Conservation (phyloP, 2,888 invertebrate species). For the Dryococelus australis region DNA sequence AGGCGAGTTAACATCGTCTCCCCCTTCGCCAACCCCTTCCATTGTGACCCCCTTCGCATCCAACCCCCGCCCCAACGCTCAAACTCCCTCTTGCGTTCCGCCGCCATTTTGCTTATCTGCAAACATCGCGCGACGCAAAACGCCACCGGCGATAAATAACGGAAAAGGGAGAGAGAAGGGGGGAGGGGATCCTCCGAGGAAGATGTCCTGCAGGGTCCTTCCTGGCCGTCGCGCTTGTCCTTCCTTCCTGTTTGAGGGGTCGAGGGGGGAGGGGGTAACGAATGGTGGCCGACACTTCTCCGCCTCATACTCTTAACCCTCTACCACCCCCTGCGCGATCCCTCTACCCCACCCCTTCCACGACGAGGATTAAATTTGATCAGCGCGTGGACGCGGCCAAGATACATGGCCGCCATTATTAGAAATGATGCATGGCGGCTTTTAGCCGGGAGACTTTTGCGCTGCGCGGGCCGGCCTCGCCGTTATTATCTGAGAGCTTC, state of each 20-base stretch:
- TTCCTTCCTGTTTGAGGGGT: neutral
- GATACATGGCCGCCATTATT: slow-evolving; percentile 62
- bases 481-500: slow-evolving; percentile 16
- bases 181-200: neutral
- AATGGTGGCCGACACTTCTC: slow-evolving; percentile 27
- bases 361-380: slow-evolving; percentile 62
- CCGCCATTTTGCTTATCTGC: slow-evolving; percentile 16
- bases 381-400: slow-evolving; percentile 59
- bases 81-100: neutral
- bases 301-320: slow-evolving; percentile 28
- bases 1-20: slow-evolving; percentile 16
- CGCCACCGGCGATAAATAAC: neutral
- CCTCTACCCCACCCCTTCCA: slow-evolving; percentile 41
- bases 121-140: slow-evolving; percentile 11
- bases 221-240: slow-evolving; percentile 16
- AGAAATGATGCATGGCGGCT: slow-evolving; percentile 57
- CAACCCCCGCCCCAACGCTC: neutral
- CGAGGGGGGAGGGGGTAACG: neutral
- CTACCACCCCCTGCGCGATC: slow-evolving; percentile 20
- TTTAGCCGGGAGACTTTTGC: slow-evolving; percentile 42
- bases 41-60: slow-evolving; percentile 3
- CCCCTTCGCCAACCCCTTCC: neutral
- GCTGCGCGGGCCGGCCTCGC: slow-evolving; percentile 3
- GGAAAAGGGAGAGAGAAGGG: too few relatives aligned
- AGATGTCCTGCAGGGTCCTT: slow-evolving; percentile 16